Conservation (phyloP, 1,140 invertebrate genomes). For the Mylabris phalerata region DNA sequence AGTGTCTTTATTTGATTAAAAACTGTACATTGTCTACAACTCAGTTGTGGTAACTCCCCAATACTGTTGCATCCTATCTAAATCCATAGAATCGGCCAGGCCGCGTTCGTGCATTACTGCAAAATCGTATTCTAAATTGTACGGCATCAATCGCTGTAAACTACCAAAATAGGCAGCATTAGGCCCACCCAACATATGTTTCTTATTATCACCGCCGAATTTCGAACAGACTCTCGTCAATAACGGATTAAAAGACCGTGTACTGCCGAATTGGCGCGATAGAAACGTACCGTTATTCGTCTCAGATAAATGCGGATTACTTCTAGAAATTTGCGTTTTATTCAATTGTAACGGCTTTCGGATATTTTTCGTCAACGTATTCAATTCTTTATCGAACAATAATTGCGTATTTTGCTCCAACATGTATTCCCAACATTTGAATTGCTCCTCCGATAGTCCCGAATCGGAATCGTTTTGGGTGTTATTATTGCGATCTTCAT, state of each 20-base stretch:
- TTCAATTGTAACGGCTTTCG: conserved; percentile 42
- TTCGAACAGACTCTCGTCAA: conserved; percentile 39
- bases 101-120: conserved; percentile 69
- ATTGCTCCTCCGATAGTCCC: conserved; percentile 71
- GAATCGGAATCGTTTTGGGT: conserved; percentile 53
- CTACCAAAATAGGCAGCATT: conserved; percentile 82
- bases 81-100: conserved; percentile 63
- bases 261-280: conserved; percentile 72
- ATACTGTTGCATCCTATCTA: conserved; percentile 78
- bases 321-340: conserved; percentile 48
- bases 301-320: conserved; percentile 51
- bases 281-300: conserved; percentile 44
- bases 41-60: conserved; percentile 82
- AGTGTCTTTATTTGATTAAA: no score
- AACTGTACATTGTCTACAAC: conserved; percentile 44
- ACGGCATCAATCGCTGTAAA: conserved; percentile 72
- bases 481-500: conserved; percentile 41
- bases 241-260: conserved; percentile 60
- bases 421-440: conserved; percentile 91
- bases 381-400: conserved; percentile 79
- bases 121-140: conserved; percentile 78
- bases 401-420: conserved; percentile 83
- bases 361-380: conserved; percentile 61
- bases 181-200: conserved; percentile 60
- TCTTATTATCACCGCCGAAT: conserved; percentile 40